phyloP scores from a whole-genome alignment of 2,113 vertebrate genomes.

The Myiagra hebetior region DNA sequence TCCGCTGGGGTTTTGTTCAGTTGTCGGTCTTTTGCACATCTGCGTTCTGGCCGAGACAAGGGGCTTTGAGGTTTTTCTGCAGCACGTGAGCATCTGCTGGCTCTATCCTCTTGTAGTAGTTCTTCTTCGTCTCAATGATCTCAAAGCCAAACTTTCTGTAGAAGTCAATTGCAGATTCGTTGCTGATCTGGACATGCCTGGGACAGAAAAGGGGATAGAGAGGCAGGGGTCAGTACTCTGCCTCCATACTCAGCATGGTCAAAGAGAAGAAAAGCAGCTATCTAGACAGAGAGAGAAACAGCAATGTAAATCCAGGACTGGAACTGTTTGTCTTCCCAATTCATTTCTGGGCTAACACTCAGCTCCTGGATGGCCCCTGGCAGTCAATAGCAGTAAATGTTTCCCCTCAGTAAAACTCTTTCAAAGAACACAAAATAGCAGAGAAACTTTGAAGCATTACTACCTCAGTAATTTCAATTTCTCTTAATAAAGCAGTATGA shows the following conservation, averaged over 20 bases:
- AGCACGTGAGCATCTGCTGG: conserved; percentile 97
- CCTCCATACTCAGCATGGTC: neutral
- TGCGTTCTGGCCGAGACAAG: conserved; percentile 82
- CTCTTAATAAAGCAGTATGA: neutral
- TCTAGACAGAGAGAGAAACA: neutral
- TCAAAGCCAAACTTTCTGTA: conserved; percentile 99
- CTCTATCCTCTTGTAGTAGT: conserved; percentile 99
- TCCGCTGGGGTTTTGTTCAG: conserved; percentile 73
- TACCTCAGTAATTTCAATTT: neutral
- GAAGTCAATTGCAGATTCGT: conserved; percentile 98
- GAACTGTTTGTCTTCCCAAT: neutral
- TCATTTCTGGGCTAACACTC: neutral
- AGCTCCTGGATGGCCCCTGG: neutral
- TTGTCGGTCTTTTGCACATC: conserved; percentile 90
- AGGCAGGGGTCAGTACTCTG: neutral
- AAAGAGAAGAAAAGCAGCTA: neutral
- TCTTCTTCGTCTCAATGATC: conserved; percentile 99
- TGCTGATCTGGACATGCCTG: conserved; percentile 99
- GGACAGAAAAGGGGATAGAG: neutral
- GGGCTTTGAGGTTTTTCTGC: conserved; percentile 95
- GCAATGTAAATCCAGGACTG: neutral
- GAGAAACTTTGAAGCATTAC: neutral
- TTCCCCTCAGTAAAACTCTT: neutral
- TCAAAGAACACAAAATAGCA: neutral
- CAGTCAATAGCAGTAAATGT: neutral